These are phyloP conservation scores for Aporrectodea caliginosa DNA, from an alignment of 1,140 invertebrate species.

Conservation along the genomic window DNA sequence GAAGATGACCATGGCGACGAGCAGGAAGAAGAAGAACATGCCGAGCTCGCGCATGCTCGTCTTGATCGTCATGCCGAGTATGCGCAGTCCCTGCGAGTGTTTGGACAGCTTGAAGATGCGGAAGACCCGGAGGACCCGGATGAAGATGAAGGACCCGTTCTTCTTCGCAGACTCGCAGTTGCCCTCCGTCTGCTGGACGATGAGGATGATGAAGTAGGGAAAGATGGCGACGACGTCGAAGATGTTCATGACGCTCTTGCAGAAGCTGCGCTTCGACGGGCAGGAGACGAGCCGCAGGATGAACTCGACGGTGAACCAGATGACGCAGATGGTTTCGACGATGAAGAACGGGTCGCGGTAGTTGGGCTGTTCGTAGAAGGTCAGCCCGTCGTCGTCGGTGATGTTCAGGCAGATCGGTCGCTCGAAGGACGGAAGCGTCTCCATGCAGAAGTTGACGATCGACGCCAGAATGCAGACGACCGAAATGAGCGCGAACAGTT, in stretches of 20 bases:
- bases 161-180: slow-evolving; percentile 43
- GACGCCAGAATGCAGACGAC: slow-evolving; percentile 50
- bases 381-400: not conserved
- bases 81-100: slow-evolving; percentile 38
- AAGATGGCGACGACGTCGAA: slow-evolving; percentile 98
- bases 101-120: slow-evolving; percentile 53
- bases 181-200: slow-evolving; percentile 42
- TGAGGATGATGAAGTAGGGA: slow-evolving; percentile 98
- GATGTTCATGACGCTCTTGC: slow-evolving; percentile 89
- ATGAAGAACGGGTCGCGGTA: slow-evolving; percentile 49
- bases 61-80: slow-evolving; percentile 44
- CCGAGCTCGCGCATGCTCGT: slow-evolving; percentile 34
- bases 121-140: slow-evolving; percentile 50
- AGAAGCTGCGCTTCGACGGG: slow-evolving; percentile 55
- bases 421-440: slow-evolving; percentile 52
- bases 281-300: slow-evolving; percentile 42
- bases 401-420: slow-evolving; percentile 29
- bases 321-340: slow-evolving; percentile 55
- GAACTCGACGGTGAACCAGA: slow-evolving; percentile 55
- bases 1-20: slow-evolving; percentile 37
- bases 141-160: slow-evolving; percentile 46
- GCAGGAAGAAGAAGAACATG: slow-evolving; percentile 37
- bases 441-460: slow-evolving; percentile 54
- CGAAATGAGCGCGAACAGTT: slow-evolving; percentile 47
- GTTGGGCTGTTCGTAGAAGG: slow-evolving; percentile 35